Evolutionary conservation across 2,113 vertebrate genomes (phyloP), one percentile per base, ranked within the genome.

Genomic region (Brachyistius frenatus): DNA sequence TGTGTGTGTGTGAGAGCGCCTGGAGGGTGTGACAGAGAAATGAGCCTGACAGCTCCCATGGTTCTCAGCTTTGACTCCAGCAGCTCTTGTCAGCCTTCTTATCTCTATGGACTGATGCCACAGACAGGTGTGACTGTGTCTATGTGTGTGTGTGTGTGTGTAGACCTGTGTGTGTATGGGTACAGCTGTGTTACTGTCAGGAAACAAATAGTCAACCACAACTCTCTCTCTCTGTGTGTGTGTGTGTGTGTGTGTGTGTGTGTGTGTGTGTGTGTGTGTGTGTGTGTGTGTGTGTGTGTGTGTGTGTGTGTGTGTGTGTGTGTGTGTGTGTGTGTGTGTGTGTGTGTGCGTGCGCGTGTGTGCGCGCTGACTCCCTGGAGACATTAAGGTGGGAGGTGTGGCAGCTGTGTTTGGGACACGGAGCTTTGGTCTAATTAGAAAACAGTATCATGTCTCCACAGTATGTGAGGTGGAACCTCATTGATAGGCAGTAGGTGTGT

Each of bases 81-180:
- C 89, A 88, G 82, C 87, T 90, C 73, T 61, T 84, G 87, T 90
- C 87, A 87, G 78, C 73, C 66, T 69, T 78, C 76, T 87, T 87
- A 86, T 91, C 86, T 90, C 58, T 81, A 75, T 79, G 83, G 76
- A 83, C 52, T 78, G 81, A 80, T 91, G 88, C 78, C 87, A 87
- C 78, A 88, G 67, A 89, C 77, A 90, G 90, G 84, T 87, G 88
- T 88, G 62, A 66, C 11, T 73, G 16, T 86, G 57, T 70, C 56
- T 64, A 58, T 76, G 16, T 16, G 58, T 67, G 57, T 70, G 23
- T 32, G 4, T 53, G 30, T 53, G 49, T 65, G 6, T 58, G 4
- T 15, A n/a, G 6, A 1, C 10, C 4, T 55, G 31, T 53, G 23
- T 78, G 39, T 75, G 37, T 57, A 41, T 76, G 33, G 16, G 33